phyloP scores from a whole-genome alignment of 2,888 invertebrate species.

The Chromoteleia sp. region DNA sequence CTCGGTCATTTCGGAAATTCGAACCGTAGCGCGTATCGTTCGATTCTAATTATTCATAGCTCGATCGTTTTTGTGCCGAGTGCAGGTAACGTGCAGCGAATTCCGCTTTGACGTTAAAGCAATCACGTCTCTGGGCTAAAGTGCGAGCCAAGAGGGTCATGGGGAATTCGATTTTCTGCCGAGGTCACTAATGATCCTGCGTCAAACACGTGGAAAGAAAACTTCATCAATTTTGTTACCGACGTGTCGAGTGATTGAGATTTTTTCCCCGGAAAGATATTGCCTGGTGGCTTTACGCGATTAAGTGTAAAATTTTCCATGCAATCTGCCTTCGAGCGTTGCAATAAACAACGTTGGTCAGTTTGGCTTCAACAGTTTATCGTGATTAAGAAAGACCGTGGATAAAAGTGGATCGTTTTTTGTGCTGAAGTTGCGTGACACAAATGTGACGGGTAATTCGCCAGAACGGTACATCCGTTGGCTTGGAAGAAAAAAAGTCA shows the following conservation, averaged over 20 bases:
- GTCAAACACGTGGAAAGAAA: slow-evolving; percentile 60
- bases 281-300: slow-evolving; percentile 3
- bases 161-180: slow-evolving; percentile 66
- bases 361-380: slow-evolving; percentile 11
- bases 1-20: slow-evolving; percentile 73
- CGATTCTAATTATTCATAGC: slow-evolving; percentile 77
- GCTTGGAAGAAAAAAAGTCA: slow-evolving; percentile 29
- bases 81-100: slow-evolving; percentile 5
- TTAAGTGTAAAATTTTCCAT: slow-evolving; percentile 55
- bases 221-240: slow-evolving; percentile 65
- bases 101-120: slow-evolving; percentile 51
- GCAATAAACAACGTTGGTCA: neutral
- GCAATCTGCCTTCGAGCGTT: slow-evolving; percentile 30
- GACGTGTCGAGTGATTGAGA: slow-evolving; percentile 56
- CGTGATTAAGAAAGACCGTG: slow-evolving; percentile 3
- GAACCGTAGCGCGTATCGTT: slow-evolving; percentile 70
- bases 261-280: slow-evolving; percentile 33
- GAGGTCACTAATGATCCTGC: slow-evolving; percentile 68
- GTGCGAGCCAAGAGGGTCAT: slow-evolving; percentile 64
- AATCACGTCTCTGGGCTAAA: slow-evolving; percentile 63
- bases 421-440: slow-evolving; percentile 40
- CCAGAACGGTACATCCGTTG: slow-evolving; percentile 19
- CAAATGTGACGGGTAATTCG: slow-evolving; percentile 40
- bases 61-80: slow-evolving; percentile 67
- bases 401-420: slow-evolving; percentile 31